A percentile compares a stretch with the other conserved stretches of the same genome.
Evolutionary conservation across 2,888 invertebrate genomes (phyloP).

Genomic region (Mystacides longicornis): DNA sequence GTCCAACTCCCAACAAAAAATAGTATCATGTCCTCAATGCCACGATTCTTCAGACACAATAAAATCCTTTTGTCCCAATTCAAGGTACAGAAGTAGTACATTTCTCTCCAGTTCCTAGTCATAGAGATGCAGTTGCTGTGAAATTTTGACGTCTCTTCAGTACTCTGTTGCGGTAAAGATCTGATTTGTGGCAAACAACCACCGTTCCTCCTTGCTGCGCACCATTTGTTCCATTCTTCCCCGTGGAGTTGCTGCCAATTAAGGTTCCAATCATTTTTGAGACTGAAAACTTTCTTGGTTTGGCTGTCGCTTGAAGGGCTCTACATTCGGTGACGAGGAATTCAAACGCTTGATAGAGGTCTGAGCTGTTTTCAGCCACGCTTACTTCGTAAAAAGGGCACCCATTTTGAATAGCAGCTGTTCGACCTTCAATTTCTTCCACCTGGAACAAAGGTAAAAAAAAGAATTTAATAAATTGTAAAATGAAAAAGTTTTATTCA

Average conservation of each 20-base stretch:
- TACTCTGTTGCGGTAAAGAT: constrained; percentile 50
- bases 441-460: constrained; percentile 52
- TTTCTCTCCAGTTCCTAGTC: constrained; percentile 45
- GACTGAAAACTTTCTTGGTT: constrained; percentile 67
- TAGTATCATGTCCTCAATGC: too few relatives aligned
- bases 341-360: constrained; percentile 67
- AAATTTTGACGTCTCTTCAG: constrained; percentile 51
- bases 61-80: too few relatives aligned
- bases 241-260: constrained; percentile 43
- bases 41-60: too few relatives aligned
- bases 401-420: constrained; percentile 57
- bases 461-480: too few relatives aligned
- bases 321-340: constrained; percentile 60
- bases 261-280: constrained; percentile 73
- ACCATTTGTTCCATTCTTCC: constrained; percentile 29
- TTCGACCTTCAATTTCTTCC: constrained; percentile 62
- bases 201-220: constrained; percentile 44
- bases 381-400: constrained; percentile 76
- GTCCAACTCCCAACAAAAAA: too few relatives aligned
- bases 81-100: constrained; percentile 46
- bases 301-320: constrained; percentile 42
- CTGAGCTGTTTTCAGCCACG: constrained; percentile 69
- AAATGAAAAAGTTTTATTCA: too few relatives aligned
- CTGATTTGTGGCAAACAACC: constrained; percentile 53
- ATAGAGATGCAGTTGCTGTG: constrained; percentile 59